phyloP scores from a whole-genome alignment of 2,888 invertebrate species.

The Napeogenes inachia region DNA sequence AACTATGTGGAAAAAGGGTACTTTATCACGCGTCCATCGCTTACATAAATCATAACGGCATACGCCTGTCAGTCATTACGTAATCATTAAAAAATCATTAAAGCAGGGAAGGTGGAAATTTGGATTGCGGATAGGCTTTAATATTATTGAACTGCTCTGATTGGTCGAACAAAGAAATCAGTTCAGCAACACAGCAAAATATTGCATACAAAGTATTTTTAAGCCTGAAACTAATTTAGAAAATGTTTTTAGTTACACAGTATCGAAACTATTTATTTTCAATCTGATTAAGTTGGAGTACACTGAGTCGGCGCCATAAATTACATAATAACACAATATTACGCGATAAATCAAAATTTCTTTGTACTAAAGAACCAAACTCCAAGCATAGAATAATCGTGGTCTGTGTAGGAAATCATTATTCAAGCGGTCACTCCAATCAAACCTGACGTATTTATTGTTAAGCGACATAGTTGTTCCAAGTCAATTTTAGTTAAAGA shows the following conservation, averaged over 20 bases:
- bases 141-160: slow-evolving; percentile 8
- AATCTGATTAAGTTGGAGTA: background rate
- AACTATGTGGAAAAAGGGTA: slow-evolving; percentile 30
- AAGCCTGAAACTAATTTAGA: background rate
- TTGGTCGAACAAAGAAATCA: slow-evolving; percentile 3
- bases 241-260: background rate
- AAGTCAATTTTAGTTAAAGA: slow-evolving; percentile 35
- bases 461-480: slow-evolving; percentile 41
- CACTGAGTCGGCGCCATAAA: background rate
- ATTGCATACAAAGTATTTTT: no score
- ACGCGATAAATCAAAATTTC: background rate
- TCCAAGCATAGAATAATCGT: slow-evolving; percentile 41
- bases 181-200: background rate
- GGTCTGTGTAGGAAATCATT: slow-evolving; percentile 59
- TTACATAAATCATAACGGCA: slow-evolving; percentile 63
- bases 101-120: slow-evolving; percentile 18
- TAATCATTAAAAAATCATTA: slow-evolving; percentile 75
- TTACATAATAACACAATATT: background rate
- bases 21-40: slow-evolving; percentile 58
- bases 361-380: background rate
- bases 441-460: slow-evolving; percentile 63
- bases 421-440: slow-evolving; percentile 64
- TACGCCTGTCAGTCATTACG: slow-evolving; percentile 64
- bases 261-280: background rate
- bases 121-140: slow-evolving; percentile 11